Evolutionary conservation across 2,888 invertebrate genomes (phyloP), one percentile per base, ranked within the genome.

Genomic region (Hydropsyche betteni): DNA sequence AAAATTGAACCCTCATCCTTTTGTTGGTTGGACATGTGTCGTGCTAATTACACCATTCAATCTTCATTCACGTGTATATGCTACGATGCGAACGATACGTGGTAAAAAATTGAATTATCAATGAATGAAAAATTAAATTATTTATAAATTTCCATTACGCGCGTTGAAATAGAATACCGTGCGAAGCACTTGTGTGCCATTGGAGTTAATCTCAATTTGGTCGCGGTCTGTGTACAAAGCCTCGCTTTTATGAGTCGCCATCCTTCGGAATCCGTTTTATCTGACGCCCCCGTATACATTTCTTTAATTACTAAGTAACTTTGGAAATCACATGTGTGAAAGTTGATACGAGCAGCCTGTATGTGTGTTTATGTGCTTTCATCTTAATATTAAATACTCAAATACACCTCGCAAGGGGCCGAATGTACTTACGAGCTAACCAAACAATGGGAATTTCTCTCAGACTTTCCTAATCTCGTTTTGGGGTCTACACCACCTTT

Each of bases 391-490:
- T 64, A 64, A 64, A 64, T 64, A 64, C 64, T 64, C 64, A 12
- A 64, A 64, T 64, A 64, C 64, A 64, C 64, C 64, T 64, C 64
- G 36, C 64, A 64, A 64, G 70, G 51, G 53, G 70, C 51, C 70
- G 70, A 70, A 53, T 70, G 70, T 70, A 53, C 70, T 70, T 70
- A 70, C 51, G 70, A 51, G 70, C 70, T 70, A 34, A 53, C 70
- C 53, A 70, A 70, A 70, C 70, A 70, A 70, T 70, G 53, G 53
- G 70, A 53, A 70, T 51, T 70, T 51, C 70, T 44, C 44, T 14
- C 52, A 70, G 70, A 70, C 70, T 70, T 70, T 70, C 70, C 53
- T 70, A 70, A 70, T 70, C 70, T 70, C 70, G 51, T 70, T 70
- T 70, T 51, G 70, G 70, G 70, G 52, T 70, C 70, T 70, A 51